A percentile compares a stretch with the other conserved stretches of the same genome.
Evolutionary conservation across 2,113 vertebrate species (phyloP).

Genomic region (Phalacrocorax pelagicus): DNA sequence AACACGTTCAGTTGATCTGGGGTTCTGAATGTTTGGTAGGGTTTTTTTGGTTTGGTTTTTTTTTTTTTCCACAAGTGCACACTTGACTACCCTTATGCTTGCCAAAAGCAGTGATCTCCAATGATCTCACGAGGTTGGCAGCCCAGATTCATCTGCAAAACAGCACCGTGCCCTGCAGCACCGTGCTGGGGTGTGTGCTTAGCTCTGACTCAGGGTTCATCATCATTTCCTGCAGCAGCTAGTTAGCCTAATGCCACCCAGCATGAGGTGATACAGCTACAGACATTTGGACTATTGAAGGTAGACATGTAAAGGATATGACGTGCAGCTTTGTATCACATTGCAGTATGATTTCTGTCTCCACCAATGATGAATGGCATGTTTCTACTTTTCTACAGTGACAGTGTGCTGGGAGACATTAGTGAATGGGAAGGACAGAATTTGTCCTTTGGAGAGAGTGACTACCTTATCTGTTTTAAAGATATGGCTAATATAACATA

Average conservation of each 20-base stretch:
- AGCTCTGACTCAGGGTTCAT: constrained; percentile 19
- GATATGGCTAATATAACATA: neutral
- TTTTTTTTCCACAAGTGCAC: neutral
- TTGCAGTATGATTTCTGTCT: neutral
- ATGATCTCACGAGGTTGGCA: constrained; percentile 27
- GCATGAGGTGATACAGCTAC: neutral
- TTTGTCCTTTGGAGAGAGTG: neutral
- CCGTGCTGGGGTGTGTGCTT: neutral
- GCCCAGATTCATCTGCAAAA: neutral
- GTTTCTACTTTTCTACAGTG: neutral
- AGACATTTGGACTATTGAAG: neutral
- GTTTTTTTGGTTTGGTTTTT: no score
- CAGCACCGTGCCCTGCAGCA: constrained; percentile 8
- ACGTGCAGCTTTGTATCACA: neutral
- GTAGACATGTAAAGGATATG: neutral
- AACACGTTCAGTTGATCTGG: neutral
- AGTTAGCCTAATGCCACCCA: neutral
- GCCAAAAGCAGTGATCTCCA: neutral
- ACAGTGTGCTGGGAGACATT: neutral
- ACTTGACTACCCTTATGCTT: neutral
- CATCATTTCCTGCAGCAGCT: constrained; percentile 41
- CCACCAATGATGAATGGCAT: neutral
- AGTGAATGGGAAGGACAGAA: neutral
- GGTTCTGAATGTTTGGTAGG: neutral
- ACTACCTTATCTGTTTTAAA: neutral